Base-by-base conservation (phyloP, 2,888 invertebrate species). In the Lepidocyrtoides sp. region DNA sequence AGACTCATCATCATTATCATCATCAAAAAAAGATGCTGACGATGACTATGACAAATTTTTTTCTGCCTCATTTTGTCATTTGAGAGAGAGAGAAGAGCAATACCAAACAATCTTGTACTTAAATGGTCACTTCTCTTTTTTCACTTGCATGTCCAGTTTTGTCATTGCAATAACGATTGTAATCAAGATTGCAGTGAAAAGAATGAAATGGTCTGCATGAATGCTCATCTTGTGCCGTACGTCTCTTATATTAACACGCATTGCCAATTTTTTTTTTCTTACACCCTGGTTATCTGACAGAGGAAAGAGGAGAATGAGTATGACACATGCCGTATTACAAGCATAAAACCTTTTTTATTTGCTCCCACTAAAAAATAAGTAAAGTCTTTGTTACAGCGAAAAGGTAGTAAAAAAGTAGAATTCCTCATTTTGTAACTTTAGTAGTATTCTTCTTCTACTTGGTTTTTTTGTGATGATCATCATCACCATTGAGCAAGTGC, bases 11-110 rank as follows among this genome's bases (percentile, higher is more conserved):
- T 57, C 12, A 44, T 17, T 14, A 75, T 5, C 8, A 57, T 57
- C 4, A 17, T 17, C 4, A 57, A 57, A 10, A 4, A 41, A 41
- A 41, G 41, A 41, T 2, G 8, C 36, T 23, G n/a, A 69, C 10
- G 23, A 29, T 75, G 77, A 77, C 77, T 77, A 29, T 77, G 77
- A 77, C 77, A 77, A 77, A 77, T 77, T 77, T 77, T n/a, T 69
- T 77, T 51, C 51, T 32, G 29, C 29, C 51, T 29, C n/a, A 51
- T 77, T 51, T 51, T 51, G 51, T 77, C 77, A 77, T 51, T 48
- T 20, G 12, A 36, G 36, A 36, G 36, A 36, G 36, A 36, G 36
- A 36, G 36, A 36, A 20, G 44, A 75, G 32, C 14, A 77, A 8
- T 14, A 14, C 23, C 29, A 63, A n/a, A 14, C 63, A 69, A 69